Percentiles rank a stretch among this genome's conserved stretches.
phyloP scores from a whole-genome alignment of 2,797 vertebrate genomes.

The Phataginus tetradactyla region DNA sequence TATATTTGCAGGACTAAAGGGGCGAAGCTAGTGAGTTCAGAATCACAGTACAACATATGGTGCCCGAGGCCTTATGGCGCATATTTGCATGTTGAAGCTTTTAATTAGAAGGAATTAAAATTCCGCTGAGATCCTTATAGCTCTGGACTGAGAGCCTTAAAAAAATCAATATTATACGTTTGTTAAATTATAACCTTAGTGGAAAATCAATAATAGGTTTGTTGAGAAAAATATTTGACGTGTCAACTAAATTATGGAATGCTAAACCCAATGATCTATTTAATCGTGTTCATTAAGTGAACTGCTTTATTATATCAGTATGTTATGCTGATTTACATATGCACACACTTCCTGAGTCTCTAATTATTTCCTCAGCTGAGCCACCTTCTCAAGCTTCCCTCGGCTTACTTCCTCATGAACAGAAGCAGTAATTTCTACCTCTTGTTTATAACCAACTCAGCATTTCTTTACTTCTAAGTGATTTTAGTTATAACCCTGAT shows the following conservation, averaged over 20 bases:
- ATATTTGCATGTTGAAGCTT: constrained; percentile 83
- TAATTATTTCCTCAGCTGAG: background rate
- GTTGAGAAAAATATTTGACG: constrained; percentile 59
- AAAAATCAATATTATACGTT: constrained; percentile 74
- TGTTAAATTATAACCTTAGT: constrained; percentile 75
- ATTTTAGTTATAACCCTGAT: background rate
- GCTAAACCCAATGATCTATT: constrained; percentile 32
- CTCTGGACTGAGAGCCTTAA: constrained; percentile 42
- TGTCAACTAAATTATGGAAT: constrained; percentile 51
- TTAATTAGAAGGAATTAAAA: constrained; percentile 85
- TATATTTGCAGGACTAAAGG: constrained; percentile 74
- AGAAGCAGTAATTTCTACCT: background rate
- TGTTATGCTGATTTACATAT: background rate
- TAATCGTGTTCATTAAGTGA: constrained; percentile 56
- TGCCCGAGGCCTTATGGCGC: constrained; percentile 74
- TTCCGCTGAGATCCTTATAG: constrained; percentile 78
- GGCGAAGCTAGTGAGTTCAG: constrained; percentile 77
- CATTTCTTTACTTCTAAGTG: background rate
- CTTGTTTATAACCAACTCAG: background rate
- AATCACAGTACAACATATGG: constrained; percentile 79
- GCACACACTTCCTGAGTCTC: background rate
- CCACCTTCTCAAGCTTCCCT: background rate
- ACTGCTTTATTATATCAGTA: constrained; percentile 1
- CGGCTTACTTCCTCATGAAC: background rate
- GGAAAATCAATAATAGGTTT: constrained; percentile 66